A percentile compares a stretch with the other conserved stretches of the same genome.
Conservation (phyloP, 2,113 vertebrate genomes). For the Gobio gobio region DNA sequence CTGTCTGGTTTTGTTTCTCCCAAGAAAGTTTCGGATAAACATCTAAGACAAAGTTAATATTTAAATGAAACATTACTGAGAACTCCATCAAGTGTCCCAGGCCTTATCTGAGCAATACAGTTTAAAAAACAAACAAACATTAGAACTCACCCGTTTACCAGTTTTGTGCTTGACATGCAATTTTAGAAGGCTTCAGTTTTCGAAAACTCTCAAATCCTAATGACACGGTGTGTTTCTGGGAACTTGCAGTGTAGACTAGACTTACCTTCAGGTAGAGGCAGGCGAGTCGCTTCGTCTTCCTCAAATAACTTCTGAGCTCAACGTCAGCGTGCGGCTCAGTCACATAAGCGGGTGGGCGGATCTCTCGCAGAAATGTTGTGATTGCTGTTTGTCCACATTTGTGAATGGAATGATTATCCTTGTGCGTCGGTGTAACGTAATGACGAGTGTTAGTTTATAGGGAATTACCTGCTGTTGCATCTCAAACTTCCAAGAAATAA, state of each 20-base stretch:
- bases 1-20: not conserved
- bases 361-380: slow-evolving; percentile 74
- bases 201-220: not conserved
- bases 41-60: not conserved
- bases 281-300: slow-evolving; percentile 59
- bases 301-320: slow-evolving; percentile 53
- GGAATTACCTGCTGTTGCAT: slow-evolving; percentile 24
- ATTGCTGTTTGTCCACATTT: slow-evolving; percentile 81
- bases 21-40: not conserved
- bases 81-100: not conserved
- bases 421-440: slow-evolving; percentile 43
- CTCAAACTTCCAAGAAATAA: not conserved
- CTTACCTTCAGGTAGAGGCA: slow-evolving; percentile 64
- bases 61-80: not conserved
- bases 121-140: not conserved
- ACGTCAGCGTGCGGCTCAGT: slow-evolving; percentile 55
- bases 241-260: slow-evolving; percentile 38
- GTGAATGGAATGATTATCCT: slow-evolving; percentile 60
- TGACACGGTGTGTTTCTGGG: not conserved
- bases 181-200: not conserved
- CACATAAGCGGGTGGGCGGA: slow-evolving; percentile 63
- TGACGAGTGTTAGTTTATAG: slow-evolving; percentile 6
- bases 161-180: not conserved
- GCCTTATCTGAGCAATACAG: too few relatives aligned
- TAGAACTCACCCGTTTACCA: not conserved